Evolutionary conservation across 2,797 vertebrate species (phyloP).

Genomic region (Neosalanx taihuensis): DNA sequence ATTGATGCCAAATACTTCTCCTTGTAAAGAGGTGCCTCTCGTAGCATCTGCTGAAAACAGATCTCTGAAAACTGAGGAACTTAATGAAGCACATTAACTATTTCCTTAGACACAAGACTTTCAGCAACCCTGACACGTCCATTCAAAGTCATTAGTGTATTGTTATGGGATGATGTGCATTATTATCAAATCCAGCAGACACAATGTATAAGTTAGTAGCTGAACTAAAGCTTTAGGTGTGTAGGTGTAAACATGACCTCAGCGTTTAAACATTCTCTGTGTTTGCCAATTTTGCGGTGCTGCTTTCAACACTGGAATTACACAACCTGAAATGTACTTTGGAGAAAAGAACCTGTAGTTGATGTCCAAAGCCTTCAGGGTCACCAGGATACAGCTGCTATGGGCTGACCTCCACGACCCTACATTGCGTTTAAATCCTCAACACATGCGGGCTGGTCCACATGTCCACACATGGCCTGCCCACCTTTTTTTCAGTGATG

Average conservation of each 20-base stretch:
- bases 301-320: too few species aligned
- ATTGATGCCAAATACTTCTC: conserved; percentile 45
- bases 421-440: neutral
- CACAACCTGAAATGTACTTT: too few species aligned
- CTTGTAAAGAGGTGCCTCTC: conserved; percentile 35
- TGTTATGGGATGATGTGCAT: too few species aligned
- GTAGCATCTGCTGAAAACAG: conserved; percentile 36
- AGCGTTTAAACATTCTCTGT: too few species aligned
- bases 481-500: too few species aligned
- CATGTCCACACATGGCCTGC: neutral
- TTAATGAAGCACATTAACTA: conserved; percentile 27
- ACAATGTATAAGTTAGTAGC: neutral
- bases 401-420: conserved; percentile 26
- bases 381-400: neutral
- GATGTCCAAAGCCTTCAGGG: too few species aligned
- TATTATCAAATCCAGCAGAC: neutral
- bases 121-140: too few species aligned
- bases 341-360: too few species aligned
- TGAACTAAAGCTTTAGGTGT: too few species aligned
- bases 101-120: too few species aligned
- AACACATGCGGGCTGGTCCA: neutral
- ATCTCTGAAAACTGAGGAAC: conserved; percentile 19
- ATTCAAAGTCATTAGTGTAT: conserved; percentile 33
- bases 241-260: too few species aligned
- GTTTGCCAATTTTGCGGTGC: too few species aligned